Base-by-base conservation (phyloP, 2,797 vertebrate genomes). In the Mus minutoides region DNA sequence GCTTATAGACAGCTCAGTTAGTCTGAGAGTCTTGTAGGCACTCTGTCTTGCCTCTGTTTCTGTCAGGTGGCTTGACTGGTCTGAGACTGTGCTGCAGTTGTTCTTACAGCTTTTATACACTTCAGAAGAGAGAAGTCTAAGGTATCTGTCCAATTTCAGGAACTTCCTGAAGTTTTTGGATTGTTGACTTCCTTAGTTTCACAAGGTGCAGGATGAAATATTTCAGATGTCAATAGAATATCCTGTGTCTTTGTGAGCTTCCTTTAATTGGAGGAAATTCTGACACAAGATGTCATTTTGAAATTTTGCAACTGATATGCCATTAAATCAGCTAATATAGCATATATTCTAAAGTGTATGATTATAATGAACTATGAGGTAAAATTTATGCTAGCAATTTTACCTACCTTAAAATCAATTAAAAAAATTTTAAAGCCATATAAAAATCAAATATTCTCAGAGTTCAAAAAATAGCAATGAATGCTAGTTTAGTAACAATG, bases 401-500 rank as follows among this genome's bases (percentile, higher is more conserved):
- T 88, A n/a, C 34, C 26, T 75, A 46, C 34, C 24, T 60, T 3
- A 43, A 5, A 79, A 67, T 84, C 9, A 85, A 37, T 62, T n/a
- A n/a, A 85, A n/a, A n/a, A n/a, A n/a, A n/a, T n/a, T n/a, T n/a
- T n/a, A 69, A 91, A 54, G 5, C 19, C 31, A 21, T 56, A 77
- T 52, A 22, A 31, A 96, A 46, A 79, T 92, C 67, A 82, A 67
- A 37, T 52, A 82, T 73, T 88, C 40, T 14, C 75, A 7, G 40
- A 75, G 2, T 87, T 71, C 26, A 76, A 96, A 85, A 54, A 85
- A 84, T 56, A 94, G 78, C 3, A 91, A 62, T 37, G 11, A 67
- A 73, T 40, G 2, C 0, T 60, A n/a, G 0, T 16, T 64, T 9
- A 2, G 0, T 8, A 54, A 3, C n/a, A 4, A 4, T 60, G 89